phyloP scores from a whole-genome alignment of 2,113 vertebrate species.

The Phyllopteryx taeniolatus region DNA sequence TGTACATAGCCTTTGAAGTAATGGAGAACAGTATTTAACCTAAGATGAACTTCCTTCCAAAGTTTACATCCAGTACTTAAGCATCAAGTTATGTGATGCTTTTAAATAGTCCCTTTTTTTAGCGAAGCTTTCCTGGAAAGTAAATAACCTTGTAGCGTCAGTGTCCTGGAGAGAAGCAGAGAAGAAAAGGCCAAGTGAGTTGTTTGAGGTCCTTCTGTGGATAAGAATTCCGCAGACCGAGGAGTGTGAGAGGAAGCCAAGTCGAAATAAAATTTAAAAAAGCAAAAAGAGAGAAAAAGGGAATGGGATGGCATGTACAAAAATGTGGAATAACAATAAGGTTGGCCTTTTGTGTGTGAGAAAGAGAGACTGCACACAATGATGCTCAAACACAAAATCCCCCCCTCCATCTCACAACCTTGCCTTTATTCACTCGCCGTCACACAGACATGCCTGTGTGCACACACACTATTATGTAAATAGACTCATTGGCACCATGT shows the following conservation, averaged over 20 bases:
- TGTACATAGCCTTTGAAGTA: background rate
- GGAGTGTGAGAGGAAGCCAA: constrained; percentile 49
- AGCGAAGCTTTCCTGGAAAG: constrained; percentile 24
- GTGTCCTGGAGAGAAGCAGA: constrained; percentile 36
- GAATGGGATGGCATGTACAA: constrained; percentile 54
- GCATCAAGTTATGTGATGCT: constrained; percentile 4
- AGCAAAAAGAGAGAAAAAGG: constrained; percentile 34
- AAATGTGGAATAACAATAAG: constrained; percentile 68
- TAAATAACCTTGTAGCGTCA: constrained; percentile 52
- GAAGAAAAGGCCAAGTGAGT: constrained; percentile 43
- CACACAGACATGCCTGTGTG: constrained; percentile 66
- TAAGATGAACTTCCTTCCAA: background rate
- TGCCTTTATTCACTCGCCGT: constrained; percentile 61
- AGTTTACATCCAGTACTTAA: background rate
- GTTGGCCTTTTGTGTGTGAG: constrained; percentile 57
- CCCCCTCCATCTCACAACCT: constrained; percentile 46
- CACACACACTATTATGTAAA: constrained; percentile 76
- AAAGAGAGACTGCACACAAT: constrained; percentile 59
- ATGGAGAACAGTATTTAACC: background rate
- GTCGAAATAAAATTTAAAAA: constrained; percentile 35
- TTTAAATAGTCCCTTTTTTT: constrained; percentile 16
- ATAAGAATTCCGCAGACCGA: constrained; percentile 47
- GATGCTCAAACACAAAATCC: constrained; percentile 62
- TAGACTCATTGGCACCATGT: constrained; percentile 67
- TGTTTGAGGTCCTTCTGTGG: constrained; percentile 50